Evolutionary conservation across 2,113 vertebrate species (phyloP), one percentile per base, ranked within the genome.

Genomic region (Callionymus lyra): DNA sequence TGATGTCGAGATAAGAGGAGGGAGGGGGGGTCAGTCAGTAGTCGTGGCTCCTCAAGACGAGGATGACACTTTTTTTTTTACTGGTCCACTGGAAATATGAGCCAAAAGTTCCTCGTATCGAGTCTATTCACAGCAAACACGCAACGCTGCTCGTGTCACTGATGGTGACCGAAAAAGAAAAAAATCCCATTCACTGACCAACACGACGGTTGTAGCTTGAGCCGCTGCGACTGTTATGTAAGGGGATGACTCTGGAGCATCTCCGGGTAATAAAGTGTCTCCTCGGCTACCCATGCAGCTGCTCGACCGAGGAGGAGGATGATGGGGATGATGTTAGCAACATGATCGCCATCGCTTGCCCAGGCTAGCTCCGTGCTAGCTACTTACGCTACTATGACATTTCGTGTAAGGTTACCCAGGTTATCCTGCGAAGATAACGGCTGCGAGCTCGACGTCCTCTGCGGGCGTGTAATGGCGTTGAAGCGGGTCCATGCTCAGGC

Each of bases 391-490:
- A 60, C 72, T 82, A 80, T 78, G 76, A 78, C 81, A 81, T 83
- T 68, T 80, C 76, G 66, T 67, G 72, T 78, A 74, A 81, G 81
- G 78, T 83, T 82, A 79, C 72, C 73, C 75, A 73, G 71, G 70
- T 77, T 77, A 80, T 78, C 70, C 76, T 66, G 58, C 56, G 67
- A 70, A 70, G 56, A 72, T 60, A 56, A 59, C 37, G 57, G 45
- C 59, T 63, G 15, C 44, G 19, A 15, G 5, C 39, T 63, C 59
- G 54, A 47, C 52, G 56, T 48, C 10, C 47, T n/a, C n/a, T n/a
- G n/a, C 72, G 53, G 40, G 52, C 21, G 55, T 40, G 33, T 47
- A 54, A 39, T 34, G 46, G 36, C 31, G 50, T 36, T 16, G 31
- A 42, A 3, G 16, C 70, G 3, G 61, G 63, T 50, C 78, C 81